Base-by-base conservation (phyloP, 2,888 invertebrate species). In the Cacoxenus indagator region DNA sequence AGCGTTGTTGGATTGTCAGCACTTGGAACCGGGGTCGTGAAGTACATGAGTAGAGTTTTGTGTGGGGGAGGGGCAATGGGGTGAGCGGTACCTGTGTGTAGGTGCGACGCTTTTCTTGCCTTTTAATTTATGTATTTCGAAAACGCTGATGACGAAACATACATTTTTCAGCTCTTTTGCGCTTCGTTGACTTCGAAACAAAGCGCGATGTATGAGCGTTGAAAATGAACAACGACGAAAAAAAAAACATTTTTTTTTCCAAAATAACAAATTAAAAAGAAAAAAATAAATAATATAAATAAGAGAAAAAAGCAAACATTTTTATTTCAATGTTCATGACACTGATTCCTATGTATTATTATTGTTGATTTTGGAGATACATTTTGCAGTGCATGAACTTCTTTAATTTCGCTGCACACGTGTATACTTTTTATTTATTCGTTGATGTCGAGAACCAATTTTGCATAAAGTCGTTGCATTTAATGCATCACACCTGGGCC, bases 161-260 rank as follows among this genome's bases (percentile, higher is more conserved):
- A 31, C 68, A 8, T 75, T 76, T 85, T 86, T 86, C 76, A 78
- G 75, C 78, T 78, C 78, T 80, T 84, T 85, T 78, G 82, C 83
- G 85, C 84, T 83, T 82, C 78, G 85, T 67, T 85, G 85, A 74
- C 57, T 73, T 70, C 71, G 51, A 73, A 67, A 73, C 45, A 62
- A 45, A 62, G 57, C 29, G 57, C n/a, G n/a, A n/a, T n/a, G n/a
- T n/a, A n/a, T 29, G 57, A 17, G 17, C 54, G 24, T 37, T 37
- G 37, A 37, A 37, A 37, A 37, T 37, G 5, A 4, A 54, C 26
- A 26, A 51, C 27, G 70, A 37, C 37, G 37, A 67, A 69, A 9
- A 14, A 55, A 24, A 55, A n/a, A 26, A 55, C 6, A 37, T 22
- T 37, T n/a, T n/a, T n/a, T n/a, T n/a, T n/a, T n/a, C n/a, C n/a